phyloP scores from a whole-genome alignment of 2,888 invertebrate species.

The Agrochola lota region DNA sequence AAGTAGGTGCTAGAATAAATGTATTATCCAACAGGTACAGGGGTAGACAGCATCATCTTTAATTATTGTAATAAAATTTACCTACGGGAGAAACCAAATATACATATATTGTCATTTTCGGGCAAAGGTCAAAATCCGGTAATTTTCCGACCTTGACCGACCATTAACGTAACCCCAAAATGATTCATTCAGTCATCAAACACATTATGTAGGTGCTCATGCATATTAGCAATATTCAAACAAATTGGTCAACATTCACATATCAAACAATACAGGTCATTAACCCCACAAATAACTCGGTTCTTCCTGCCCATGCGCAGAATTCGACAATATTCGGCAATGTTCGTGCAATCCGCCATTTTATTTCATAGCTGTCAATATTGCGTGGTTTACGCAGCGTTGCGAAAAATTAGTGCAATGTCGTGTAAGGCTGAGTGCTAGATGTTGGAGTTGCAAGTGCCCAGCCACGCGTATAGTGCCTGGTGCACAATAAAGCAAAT shows the following conservation, averaged over 20 bases:
- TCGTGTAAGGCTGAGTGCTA: constrained; percentile 1
- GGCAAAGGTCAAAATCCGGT: neutral
- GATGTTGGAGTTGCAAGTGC: constrained; percentile 11
- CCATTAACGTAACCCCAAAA: neutral
- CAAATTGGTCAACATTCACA: constrained; percentile 13
- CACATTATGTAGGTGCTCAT: neutral
- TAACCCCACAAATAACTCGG: constrained; percentile 44
- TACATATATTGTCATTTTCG: neutral
- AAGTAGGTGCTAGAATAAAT: neutral
- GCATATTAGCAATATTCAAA: constrained; percentile 10
- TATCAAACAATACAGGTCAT: constrained; percentile 28
- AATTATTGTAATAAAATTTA: neutral
- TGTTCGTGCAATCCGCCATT: constrained; percentile 41
- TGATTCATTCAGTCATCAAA: neutral
- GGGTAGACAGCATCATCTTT: neutral
- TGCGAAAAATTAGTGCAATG: constrained; percentile 49
- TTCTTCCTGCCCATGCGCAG: constrained; percentile 34
- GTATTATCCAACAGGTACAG: neutral
- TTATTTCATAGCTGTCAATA: constrained; percentile 49
- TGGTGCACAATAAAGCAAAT: constrained; percentile 7
- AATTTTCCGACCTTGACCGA: constrained; percentile 1
- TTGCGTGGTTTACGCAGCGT: constrained; percentile 47
- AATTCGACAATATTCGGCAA: constrained; percentile 49
- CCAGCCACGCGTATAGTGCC: constrained; percentile 25
- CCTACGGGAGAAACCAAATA: neutral